Percentiles rank a stretch among this genome's conserved stretches.
These are phyloP conservation scores for Lapara coniferarum DNA, from an alignment of 2,888 invertebrate genomes.

Conservation along the genomic window DNA sequence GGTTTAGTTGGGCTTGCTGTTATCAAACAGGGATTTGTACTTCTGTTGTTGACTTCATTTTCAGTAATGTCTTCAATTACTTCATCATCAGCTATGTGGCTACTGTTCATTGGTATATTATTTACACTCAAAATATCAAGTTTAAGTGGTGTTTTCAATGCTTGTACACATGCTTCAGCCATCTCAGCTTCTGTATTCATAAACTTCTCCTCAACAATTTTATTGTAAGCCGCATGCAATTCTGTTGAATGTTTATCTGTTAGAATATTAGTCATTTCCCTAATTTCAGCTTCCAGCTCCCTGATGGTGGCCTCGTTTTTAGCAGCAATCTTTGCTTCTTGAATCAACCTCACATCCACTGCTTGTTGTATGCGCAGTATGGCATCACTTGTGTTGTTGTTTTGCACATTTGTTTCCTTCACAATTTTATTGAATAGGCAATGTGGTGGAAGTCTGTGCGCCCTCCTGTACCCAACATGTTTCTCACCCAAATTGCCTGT, in stretches of 20 bases:
- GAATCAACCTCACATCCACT: slow-evolving; percentile 65
- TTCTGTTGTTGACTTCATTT: slow-evolving; percentile 50
- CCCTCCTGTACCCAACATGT: slow-evolving; percentile 74
- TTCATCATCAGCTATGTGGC: slow-evolving; percentile 51
- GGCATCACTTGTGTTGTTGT: slow-evolving; percentile 68
- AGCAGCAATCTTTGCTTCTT: slow-evolving; percentile 71
- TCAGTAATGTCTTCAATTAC: slow-evolving; percentile 51
- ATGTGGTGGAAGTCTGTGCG: slow-evolving; percentile 60
- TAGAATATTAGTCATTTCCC: slow-evolving; percentile 72
- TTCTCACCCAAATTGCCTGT: slow-evolving; percentile 83
- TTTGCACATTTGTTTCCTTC: slow-evolving; percentile 67
- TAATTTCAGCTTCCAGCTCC: slow-evolving; percentile 76
- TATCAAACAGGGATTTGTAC: slow-evolving; percentile 56
- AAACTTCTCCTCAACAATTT: slow-evolving; percentile 59
- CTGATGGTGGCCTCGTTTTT: slow-evolving; percentile 70
- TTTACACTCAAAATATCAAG: slow-evolving; percentile 63
- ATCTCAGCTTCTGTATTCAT: slow-evolving; percentile 67
- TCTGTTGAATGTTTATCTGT: slow-evolving; percentile 69
- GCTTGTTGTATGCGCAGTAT: slow-evolving; percentile 74
- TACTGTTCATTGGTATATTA: slow-evolving; percentile 56
- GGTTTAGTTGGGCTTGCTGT: slow-evolving; percentile 53
- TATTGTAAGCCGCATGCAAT: slow-evolving; percentile 59
- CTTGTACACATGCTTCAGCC: slow-evolving; percentile 71
- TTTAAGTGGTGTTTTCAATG: slow-evolving; percentile 60
- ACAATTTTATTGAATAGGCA: slow-evolving; percentile 74